Percentiles rank a stretch among this genome's conserved stretches.
Evolutionary conservation across 2,113 vertebrate genomes (phyloP).

Genomic region (Proteles cristata): DNA sequence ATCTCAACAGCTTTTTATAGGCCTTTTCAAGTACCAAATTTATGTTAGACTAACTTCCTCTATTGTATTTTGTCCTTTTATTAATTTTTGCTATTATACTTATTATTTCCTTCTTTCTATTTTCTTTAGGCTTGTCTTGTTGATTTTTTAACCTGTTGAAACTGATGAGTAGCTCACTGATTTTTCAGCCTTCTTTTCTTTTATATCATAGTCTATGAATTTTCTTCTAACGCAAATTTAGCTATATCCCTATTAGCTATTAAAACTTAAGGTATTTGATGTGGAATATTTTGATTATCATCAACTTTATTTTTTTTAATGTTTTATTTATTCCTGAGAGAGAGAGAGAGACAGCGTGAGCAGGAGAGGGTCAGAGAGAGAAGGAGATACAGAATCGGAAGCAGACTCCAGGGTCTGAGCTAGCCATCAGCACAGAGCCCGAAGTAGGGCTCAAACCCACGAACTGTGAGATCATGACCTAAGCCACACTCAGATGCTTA

Average conservation of each 20-base stretch:
- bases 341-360: no score
- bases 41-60: background rate
- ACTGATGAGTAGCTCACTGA: background rate
- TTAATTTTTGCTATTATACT: background rate
- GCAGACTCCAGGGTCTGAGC: no score
- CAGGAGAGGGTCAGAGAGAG: no score
- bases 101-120: background rate
- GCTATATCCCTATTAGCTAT: background rate
- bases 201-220: background rate
- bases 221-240: conserved; percentile 4
- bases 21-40: background rate
- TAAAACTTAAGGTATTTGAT: background rate
- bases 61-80: background rate
- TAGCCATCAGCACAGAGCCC: no score
- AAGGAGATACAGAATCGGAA: no score
- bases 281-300: background rate
- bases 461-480: no score
- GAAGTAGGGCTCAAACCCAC: no score
- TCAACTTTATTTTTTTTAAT: background rate
- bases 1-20: background rate
- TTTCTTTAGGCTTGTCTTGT: background rate
- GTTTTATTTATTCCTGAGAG: no score
- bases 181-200: background rate
- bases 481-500: no score
- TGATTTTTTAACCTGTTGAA: background rate